Evolutionary conservation across 1,140 invertebrate genomes (phyloP).

Genomic region (Drosophila pseudoananassae): DNA sequence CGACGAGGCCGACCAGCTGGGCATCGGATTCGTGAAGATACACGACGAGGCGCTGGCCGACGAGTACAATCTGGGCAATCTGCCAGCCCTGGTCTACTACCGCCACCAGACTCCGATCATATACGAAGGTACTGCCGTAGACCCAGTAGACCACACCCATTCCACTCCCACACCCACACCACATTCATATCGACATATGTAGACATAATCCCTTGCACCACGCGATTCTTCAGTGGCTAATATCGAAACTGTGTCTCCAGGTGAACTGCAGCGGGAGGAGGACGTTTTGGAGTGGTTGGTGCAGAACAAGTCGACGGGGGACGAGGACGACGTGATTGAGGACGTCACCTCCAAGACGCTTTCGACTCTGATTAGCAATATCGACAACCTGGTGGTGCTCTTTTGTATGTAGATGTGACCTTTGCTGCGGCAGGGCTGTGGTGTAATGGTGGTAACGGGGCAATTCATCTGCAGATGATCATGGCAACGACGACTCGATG

Average conservation of each 20-base stretch:
- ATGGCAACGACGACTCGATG: slow-evolving; percentile 93
- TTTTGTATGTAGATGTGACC: slow-evolving; percentile 90
- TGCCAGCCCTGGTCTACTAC: slow-evolving; percentile 96
- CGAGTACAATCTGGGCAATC: slow-evolving; percentile 94
- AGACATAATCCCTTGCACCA: slow-evolving; percentile 22
- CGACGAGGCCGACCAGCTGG: slow-evolving; percentile 97
- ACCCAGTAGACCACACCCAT: slow-evolving; percentile 8
- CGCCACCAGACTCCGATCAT: slow-evolving; percentile 97
- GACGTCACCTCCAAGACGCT: slow-evolving; percentile 95
- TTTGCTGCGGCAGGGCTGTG: slow-evolving; percentile 3
- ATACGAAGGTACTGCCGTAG: slow-evolving; percentile 90
- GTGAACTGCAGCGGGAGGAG: slow-evolving; percentile 95
- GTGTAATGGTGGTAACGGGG: slow-evolving; percentile 31
- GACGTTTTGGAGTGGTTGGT: slow-evolving; percentile 97
- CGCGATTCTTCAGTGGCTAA: slow-evolving; percentile 28
- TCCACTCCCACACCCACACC: slow-evolving; percentile 21
- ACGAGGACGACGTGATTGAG: slow-evolving; percentile 97
- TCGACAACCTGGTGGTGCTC: slow-evolving; percentile 95
- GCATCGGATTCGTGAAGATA: slow-evolving; percentile 97
- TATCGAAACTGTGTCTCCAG: slow-evolving; percentile 85
- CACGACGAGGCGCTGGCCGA: slow-evolving; percentile 95
- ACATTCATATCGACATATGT: slow-evolving; percentile 9
- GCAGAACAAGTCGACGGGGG: slow-evolving; percentile 95
- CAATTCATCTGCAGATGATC: slow-evolving; percentile 88
- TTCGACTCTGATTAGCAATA: slow-evolving; percentile 93